Base-by-base conservation (phyloP, 2,113 vertebrate genomes). In the Gymnarchus niloticus region DNA sequence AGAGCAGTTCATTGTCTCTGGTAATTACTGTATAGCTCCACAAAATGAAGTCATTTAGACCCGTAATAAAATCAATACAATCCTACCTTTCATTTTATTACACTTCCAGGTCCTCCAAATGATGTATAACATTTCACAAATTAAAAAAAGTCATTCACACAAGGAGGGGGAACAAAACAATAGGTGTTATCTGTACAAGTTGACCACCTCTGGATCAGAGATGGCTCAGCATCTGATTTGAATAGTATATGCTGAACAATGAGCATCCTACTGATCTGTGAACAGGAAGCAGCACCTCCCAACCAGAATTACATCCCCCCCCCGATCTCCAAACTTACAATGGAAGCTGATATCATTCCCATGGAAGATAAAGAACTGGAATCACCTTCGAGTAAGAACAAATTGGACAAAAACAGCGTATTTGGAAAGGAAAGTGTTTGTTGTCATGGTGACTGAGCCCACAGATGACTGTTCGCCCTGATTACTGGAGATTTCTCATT, bases 391-490 rank as follows among this genome's bases (percentile, higher is more conserved):
- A 84, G 87, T 86, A 87, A 87, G 88, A 88, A 88, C 56, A 69
- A 86, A 87, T 83, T 80, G 84, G 84, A 86, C 88, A 87, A 78
- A 88, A 90, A 89, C 83, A 83, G 73, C 88, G 85, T 86, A 88
- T 88, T 84, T 33, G 84, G 73, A 83, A 59, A 87, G 86, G 56
- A 85, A 78, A 86, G 88, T 48, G 88, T 84, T 78, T 81, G 90
- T 90, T 89, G 90, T 90, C 90, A 91, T 91, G 88, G 90, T 88
- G 83, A 91, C 87, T 89, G 85, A 87, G 81, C 87, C 85, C 84
- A 83, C 86, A 90, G 87, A 87, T 88, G 87, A 89, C 88, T 83
- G 85, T 81, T 90, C 84, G 83, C 85, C 85, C 87, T 88, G 86
- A 86, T 76, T 85, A 80, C 84, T 80, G 8, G 76, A 87, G 88